Percentiles rank a stretch among this genome's conserved stretches.
Evolutionary conservation across 2,888 invertebrate species (phyloP).

Genomic region (Platycheirus rosarum): DNA sequence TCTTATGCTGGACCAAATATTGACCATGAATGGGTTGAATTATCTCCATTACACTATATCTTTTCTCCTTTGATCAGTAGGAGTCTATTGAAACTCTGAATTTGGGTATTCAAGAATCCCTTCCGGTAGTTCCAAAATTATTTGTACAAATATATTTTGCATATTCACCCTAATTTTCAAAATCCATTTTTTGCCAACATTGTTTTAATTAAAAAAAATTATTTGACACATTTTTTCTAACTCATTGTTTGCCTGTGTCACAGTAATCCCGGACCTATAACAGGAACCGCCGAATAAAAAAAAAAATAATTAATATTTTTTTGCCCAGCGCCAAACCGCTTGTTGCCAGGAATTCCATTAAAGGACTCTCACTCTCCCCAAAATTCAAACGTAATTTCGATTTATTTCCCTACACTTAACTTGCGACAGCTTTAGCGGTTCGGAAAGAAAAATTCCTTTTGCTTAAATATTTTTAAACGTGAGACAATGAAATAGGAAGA

Average conservation of each 20-base stretch:
- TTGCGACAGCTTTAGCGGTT: neutral
- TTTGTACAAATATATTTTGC: no score
- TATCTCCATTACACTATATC: no score
- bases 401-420: conserved; percentile 31
- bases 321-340: neutral
- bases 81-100: no score
- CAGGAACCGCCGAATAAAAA: neutral
- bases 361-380: neutral
- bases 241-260: conserved; percentile 3
- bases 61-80: no score
- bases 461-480: conserved; percentile 21
- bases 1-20: no score
- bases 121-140: no score
- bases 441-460: neutral
- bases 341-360: conserved; percentile 27
- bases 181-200: no score
- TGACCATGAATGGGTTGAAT: no score
- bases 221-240: neutral
- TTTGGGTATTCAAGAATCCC: no score
- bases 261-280: conserved; percentile 27
- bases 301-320: conserved; percentile 41
- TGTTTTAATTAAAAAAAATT: neutral
- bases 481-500: neutral
- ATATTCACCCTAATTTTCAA: no score
- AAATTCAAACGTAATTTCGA: conserved; percentile 43